These are phyloP conservation scores for Chaetodon auriga DNA, from an alignment of 2,113 vertebrate genomes.

Conservation along the genomic window DNA sequence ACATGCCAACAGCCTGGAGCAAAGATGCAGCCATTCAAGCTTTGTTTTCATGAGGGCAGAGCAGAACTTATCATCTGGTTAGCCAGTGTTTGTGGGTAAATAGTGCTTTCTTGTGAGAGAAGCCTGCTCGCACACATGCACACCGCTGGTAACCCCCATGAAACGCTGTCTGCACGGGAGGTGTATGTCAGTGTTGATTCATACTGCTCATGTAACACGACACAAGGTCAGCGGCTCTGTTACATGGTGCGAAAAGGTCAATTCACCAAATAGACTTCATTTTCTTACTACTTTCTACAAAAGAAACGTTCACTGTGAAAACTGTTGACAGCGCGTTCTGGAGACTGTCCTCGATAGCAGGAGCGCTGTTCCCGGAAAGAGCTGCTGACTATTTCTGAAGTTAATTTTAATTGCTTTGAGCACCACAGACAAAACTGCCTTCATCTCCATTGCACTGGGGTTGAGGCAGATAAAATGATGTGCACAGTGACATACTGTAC, in stretches of 20 bases:
- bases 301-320: background rate
- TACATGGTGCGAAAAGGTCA: background rate
- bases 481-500: background rate
- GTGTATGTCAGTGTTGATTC: slow-evolving; percentile 44
- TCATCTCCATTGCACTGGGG: background rate
- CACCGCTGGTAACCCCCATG: background rate
- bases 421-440: background rate
- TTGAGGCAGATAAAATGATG: background rate
- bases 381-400: background rate
- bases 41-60: slow-evolving; percentile 20
- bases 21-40: slow-evolving; percentile 14
- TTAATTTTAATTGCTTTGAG: background rate
- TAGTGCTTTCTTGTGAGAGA: background rate
- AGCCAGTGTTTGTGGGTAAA: slow-evolving; percentile 13
- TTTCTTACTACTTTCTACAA: background rate
- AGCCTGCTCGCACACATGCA: background rate
- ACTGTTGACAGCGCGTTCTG: background rate
- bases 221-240: slow-evolving; percentile 25
- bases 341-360: background rate
- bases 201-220: slow-evolving; percentile 42
- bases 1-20: slow-evolving; percentile 25
- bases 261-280: background rate
- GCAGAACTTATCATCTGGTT: slow-evolving; percentile 22
- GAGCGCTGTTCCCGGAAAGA: background rate
- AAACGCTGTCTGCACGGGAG: background rate